These are phyloP conservation scores for Lemur catta DNA, from an alignment of 2,797 vertebrate genomes.

Conservation along the genomic window DNA sequence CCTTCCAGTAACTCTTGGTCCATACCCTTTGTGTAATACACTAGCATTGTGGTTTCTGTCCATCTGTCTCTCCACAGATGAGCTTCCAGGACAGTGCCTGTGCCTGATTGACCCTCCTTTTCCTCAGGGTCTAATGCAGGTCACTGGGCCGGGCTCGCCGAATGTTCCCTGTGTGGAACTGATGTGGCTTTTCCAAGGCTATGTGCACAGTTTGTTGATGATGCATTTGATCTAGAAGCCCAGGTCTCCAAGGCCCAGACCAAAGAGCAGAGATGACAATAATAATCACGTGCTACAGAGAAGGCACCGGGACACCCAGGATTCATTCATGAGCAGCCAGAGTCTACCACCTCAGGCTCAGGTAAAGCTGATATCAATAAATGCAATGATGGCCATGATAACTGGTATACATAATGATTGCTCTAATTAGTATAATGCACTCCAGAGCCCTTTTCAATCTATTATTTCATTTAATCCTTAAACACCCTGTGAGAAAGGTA, in stretches of 20 bases:
- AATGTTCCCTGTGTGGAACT: not conserved
- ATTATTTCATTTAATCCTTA: not conserved
- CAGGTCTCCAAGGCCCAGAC: not conserved
- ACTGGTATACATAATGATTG: not conserved
- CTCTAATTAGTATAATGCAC: not conserved
- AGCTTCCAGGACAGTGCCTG: not conserved
- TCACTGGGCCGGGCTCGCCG: not conserved
- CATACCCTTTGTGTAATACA: not conserved
- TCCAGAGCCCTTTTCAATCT: not conserved
- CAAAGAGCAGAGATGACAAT: not conserved
- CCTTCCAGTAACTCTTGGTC: not conserved
- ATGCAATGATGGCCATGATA: not conserved
- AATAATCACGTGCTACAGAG: not conserved
- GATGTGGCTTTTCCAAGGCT: not conserved
- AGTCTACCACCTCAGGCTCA: no score
- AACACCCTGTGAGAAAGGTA: not conserved
- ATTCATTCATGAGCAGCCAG: not conserved
- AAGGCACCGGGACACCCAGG: not conserved
- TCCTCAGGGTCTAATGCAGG: not conserved
- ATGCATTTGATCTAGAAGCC: not conserved
- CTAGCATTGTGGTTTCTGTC: not conserved
- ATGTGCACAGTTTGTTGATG: not conserved
- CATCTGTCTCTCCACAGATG: not conserved
- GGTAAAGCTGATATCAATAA: not conserved
- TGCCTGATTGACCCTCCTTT: not conserved